A percentile compares a stretch with the other conserved stretches of the same genome.
phyloP scores from a whole-genome alignment of 2,888 invertebrate genomes.

The Apamea sordens region DNA sequence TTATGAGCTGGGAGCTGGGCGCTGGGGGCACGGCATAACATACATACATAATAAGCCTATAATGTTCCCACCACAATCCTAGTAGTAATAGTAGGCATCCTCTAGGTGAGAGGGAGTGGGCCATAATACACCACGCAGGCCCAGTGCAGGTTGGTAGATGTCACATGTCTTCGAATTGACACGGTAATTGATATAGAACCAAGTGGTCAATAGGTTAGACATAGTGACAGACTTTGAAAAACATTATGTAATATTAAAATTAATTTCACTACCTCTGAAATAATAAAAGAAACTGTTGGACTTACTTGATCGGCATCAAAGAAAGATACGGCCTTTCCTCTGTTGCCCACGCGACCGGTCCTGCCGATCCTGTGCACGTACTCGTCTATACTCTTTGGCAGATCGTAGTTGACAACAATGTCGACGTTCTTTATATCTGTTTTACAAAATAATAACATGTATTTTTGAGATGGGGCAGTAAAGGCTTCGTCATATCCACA shows the following conservation, averaged over 20 bases:
- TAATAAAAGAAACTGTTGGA: slow-evolving; percentile 2
- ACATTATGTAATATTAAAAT: not conserved
- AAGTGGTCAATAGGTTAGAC: not conserved
- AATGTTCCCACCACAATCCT: too few relatives aligned
- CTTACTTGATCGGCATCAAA: slow-evolving; percentile 91
- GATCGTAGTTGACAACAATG: slow-evolving; percentile 97
- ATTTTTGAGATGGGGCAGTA: not conserved
- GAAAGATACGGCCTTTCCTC: slow-evolving; percentile 96
- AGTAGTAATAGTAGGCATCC: too few relatives aligned
- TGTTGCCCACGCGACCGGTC: slow-evolving; percentile 97
- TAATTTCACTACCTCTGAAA: not conserved
- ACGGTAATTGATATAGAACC: not conserved
- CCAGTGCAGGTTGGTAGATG: too few relatives aligned
- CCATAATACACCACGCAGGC: too few relatives aligned
- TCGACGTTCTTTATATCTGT: slow-evolving; percentile 95
- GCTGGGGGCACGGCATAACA: not conserved
- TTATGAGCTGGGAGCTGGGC: not conserved
- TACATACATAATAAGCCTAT: too few relatives aligned
- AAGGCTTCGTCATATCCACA: not conserved
- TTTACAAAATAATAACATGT: slow-evolving; percentile 51
- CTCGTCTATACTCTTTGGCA: slow-evolving; percentile 97
- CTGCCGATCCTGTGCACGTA: slow-evolving; percentile 98
- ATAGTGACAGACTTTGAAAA: not conserved
- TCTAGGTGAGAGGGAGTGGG: too few relatives aligned
- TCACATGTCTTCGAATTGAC: too few relatives aligned